Percentiles rank a stretch among this genome's conserved stretches.
These are phyloP conservation scores for Zoanthus solanderi DNA, from an alignment of 92 coral and sea anemone genomes.

Conservation along the genomic window DNA sequence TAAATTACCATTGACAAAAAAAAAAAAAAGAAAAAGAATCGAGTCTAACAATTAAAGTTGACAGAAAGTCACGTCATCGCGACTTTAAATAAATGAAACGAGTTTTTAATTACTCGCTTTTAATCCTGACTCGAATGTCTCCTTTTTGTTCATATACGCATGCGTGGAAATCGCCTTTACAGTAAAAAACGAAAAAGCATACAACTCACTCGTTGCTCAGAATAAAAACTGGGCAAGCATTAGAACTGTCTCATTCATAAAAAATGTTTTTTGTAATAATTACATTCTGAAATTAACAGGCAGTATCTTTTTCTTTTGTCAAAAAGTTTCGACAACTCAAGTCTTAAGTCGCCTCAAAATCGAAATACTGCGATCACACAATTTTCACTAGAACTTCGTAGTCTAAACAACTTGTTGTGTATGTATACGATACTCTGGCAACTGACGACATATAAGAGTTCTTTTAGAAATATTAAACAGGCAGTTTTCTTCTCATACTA, in stretches of 20 bases:
- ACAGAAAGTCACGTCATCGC: neutral
- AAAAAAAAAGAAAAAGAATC: neutral
- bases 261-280: neutral
- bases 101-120: slow-evolving; percentile 3
- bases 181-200: neutral
- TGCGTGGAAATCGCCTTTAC: neutral
- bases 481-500: too few species aligned
- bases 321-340: neutral
- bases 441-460: too few species aligned
- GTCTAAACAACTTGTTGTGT: too few species aligned
- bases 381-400: too few species aligned
- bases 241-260: neutral
- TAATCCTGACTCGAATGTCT: neutral
- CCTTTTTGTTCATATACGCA: slow-evolving; percentile 4
- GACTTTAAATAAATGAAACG: neutral
- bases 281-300: neutral
- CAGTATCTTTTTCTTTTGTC: neutral
- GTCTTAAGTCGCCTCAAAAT: neutral
- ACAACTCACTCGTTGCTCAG: neutral
- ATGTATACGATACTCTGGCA: too few species aligned
- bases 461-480: too few species aligned
- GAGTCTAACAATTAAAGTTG: neutral
- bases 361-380: too few species aligned
- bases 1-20: neutral
- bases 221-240: neutral